A percentile compares a stretch with the other conserved stretches of the same genome.
These are phyloP conservation scores for Brenthis hecate DNA, from an alignment of 2,888 invertebrate genomes.

Conservation along the genomic window DNA sequence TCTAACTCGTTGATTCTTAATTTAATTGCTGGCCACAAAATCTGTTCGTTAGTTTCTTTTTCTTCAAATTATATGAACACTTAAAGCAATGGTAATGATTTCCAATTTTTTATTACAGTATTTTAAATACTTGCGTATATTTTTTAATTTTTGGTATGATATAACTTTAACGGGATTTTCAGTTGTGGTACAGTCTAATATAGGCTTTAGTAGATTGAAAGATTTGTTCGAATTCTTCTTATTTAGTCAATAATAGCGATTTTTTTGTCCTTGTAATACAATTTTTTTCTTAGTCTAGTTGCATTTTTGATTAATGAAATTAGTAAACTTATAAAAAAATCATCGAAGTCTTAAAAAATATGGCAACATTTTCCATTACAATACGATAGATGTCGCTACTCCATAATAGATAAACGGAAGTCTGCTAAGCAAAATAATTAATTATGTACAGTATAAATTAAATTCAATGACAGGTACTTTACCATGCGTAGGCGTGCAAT, in stretches of 20 bases:
- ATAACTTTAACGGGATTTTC: too few species aligned
- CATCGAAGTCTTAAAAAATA: neutral
- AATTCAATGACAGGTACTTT: too few species aligned
- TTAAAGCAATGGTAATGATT: constrained; percentile 8
- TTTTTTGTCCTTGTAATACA: too few species aligned
- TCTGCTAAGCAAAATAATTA: constrained; percentile 15
- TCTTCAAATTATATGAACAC: neutral
- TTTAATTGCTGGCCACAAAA: constrained; percentile 25
- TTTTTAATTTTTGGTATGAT: too few species aligned
- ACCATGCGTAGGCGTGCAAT: constrained; percentile 8
- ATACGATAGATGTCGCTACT: constrained; percentile 3
- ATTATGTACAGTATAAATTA: neutral
- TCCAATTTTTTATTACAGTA: neutral
- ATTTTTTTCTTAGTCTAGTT: too few species aligned
- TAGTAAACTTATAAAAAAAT: too few species aligned
- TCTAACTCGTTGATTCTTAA: constrained; percentile 30
- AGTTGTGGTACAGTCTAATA: too few species aligned
- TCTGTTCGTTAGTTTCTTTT: constrained; percentile 7
- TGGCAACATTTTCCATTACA: neutral
- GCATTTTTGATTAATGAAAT: too few species aligned
- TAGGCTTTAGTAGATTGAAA: too few species aligned
- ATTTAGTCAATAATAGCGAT: too few species aligned
- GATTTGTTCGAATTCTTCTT: too few species aligned
- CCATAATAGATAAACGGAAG: neutral
- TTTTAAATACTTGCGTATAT: too few species aligned